These are phyloP conservation scores for Willowsia nigromaculata DNA, from an alignment of 2,888 invertebrate species.

Conservation along the genomic window DNA sequence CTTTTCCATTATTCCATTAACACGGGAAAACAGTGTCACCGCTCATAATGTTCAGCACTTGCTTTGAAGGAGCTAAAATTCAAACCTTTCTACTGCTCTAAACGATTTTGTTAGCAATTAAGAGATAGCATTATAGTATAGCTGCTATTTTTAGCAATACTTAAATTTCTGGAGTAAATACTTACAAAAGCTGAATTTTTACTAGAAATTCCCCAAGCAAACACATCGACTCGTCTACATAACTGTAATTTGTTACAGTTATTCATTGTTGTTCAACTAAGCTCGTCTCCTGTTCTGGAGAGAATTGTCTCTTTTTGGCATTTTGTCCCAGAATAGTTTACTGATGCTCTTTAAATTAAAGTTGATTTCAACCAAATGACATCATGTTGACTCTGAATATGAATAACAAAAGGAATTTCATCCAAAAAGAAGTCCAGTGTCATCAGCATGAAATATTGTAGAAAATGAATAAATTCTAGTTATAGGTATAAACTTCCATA, in stretches of 20 bases:
- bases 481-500: not conserved
- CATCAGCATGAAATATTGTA: not conserved
- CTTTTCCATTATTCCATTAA: not conserved
- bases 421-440: not conserved
- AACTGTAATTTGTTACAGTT: not conserved
- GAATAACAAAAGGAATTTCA: slow-evolving; percentile 19
- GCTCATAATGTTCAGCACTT: too few relatives aligned
- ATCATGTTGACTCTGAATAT: not conserved
- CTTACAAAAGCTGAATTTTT: slow-evolving; percentile 13
- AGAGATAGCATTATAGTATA: not conserved
- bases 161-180: not conserved
- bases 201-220: not conserved
- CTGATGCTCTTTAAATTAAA: not conserved
- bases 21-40: too few relatives aligned
- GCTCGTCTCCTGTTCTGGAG: not conserved
- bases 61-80: too few relatives aligned
- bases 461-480: not conserved
- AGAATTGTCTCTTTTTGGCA: not conserved
- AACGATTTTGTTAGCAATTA: not conserved
- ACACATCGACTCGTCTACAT: not conserved
- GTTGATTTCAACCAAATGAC: slow-evolving; percentile 3
- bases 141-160: not conserved
- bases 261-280: not conserved
- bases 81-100: too few relatives aligned
- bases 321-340: not conserved